Evolutionary conservation across 2,797 vertebrate genomes (phyloP), one percentile per base, ranked within the genome.

Genomic region (Hipposideros larvatus): DNA sequence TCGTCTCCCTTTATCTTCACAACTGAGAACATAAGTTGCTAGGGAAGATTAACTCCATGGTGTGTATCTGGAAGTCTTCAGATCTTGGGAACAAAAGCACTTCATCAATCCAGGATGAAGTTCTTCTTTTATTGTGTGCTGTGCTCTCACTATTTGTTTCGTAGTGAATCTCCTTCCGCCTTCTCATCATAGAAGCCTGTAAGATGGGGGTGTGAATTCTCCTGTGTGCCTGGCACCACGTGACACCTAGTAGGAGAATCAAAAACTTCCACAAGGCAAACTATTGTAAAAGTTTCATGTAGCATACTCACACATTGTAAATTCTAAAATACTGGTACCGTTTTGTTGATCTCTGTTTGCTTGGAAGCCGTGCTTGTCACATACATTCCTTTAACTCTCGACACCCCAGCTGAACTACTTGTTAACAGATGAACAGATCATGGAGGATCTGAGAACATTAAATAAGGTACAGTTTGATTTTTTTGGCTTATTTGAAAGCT

Each of bases 381-480:
- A 21, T 18, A 73, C 0, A 1, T 79, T 97, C 70, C 96, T 93
- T 99, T 99, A 98, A 99, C 98, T 98, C 97, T 28, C 66, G 97
- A 82, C 93, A 99, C 99, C 99, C 96, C 99, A 99, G 99, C 98
- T 99, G 86, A 99, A 99, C 98, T 99, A 99, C 96, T 98, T 99
- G 98, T 98, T 99, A 97, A 99, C 99, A 95, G 99, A 99, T 75
- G 99, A 99, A 79, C 99, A 99, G 98, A 99, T 99, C 98, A 99
- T 99, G 99, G 99, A 99, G 97, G 99, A 99, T 98, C 98, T 99
- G 96, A 99, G 99, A 97, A 99, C 99, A 0, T 98, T 99, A 95
- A 99, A 99, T 98, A 99, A 99, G 99, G 99, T 99, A 96, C 93
- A 87, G 43, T 77, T 77, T 74, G 43, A 26, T 22, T 85, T 93